These are phyloP conservation scores for Conistra vaccinii DNA, from an alignment of 2,888 invertebrate species.

Conservation along the genomic window DNA sequence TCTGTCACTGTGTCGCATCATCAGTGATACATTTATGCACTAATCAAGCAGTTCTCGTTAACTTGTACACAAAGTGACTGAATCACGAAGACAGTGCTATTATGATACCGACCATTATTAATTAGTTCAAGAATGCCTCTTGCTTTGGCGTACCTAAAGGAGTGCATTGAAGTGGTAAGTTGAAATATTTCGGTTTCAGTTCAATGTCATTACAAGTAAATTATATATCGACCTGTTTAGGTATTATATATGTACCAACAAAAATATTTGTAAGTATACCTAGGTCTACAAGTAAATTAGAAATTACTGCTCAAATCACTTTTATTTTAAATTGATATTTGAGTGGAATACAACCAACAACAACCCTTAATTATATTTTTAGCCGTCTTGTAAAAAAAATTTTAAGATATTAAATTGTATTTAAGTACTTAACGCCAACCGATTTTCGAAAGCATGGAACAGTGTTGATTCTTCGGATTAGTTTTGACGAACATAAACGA, in stretches of 20 bases:
- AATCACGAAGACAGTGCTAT: constrained; percentile 56
- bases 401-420: constrained; percentile 25
- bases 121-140: constrained; percentile 52
- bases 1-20: constrained; percentile 61
- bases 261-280: neutral
- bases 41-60: constrained; percentile 41
- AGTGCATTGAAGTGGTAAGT: constrained; percentile 56
- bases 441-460: constrained; percentile 22
- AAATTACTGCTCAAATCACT: neutral
- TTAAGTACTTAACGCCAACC: constrained; percentile 10
- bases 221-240: neutral
- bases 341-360: neutral
- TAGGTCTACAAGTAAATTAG: neutral
- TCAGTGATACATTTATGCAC: constrained; percentile 55
- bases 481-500: constrained; percentile 36
- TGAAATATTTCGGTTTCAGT: constrained; percentile 34
- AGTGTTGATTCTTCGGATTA: constrained; percentile 28
- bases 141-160: constrained; percentile 31
- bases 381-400: neutral
- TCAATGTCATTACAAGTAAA: constrained; percentile 36
- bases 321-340: constrained; percentile 6
- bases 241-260: neutral
- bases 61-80: constrained; percentile 51
- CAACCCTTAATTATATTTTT: neutral
- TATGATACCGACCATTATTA: constrained; percentile 31